A percentile compares a stretch with the other conserved stretches of the same genome.
phyloP scores from a whole-genome alignment of 2,113 vertebrate species.

The Catharus bicknelli region DNA sequence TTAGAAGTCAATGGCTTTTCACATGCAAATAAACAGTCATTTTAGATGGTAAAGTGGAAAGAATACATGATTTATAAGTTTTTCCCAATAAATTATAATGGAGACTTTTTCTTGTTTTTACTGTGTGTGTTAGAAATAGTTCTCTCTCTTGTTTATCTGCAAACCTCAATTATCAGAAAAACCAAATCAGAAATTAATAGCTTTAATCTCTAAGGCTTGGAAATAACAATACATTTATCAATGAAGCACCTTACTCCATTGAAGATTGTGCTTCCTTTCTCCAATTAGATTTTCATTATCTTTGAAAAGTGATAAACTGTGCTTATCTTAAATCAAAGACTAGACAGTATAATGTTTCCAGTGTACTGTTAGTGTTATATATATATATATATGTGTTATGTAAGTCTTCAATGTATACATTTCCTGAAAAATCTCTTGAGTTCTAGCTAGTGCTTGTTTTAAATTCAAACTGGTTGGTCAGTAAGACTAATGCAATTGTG shows the following conservation, averaged over 20 bases:
- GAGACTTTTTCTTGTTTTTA: slow-evolving; percentile 22
- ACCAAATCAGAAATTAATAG: slow-evolving; percentile 9
- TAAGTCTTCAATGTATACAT: not conserved
- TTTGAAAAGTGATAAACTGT: not conserved
- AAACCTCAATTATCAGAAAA: slow-evolving; percentile 14
- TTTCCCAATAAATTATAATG: not conserved
- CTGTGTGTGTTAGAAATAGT: not conserved
- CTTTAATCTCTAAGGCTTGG: not conserved
- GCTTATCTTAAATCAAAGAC: not conserved
- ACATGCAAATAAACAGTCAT: not conserved
- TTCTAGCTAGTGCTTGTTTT: not conserved
- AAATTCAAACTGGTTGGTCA: not conserved
- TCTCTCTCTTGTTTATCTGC: slow-evolving; percentile 10
- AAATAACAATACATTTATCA: not conserved
- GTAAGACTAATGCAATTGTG: not conserved
- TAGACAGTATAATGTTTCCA: not conserved
- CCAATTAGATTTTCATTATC: not conserved
- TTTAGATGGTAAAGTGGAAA: not conserved
- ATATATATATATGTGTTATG: too few relatives aligned
- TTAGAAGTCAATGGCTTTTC: not conserved
- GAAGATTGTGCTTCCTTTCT: not conserved
- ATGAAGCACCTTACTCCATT: not conserved
- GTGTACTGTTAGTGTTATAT: too few relatives aligned
- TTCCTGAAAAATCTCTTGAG: not conserved
- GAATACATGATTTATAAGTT: not conserved